Conservation (phyloP, 2,888 invertebrate genomes). For the Unio pictorum region DNA sequence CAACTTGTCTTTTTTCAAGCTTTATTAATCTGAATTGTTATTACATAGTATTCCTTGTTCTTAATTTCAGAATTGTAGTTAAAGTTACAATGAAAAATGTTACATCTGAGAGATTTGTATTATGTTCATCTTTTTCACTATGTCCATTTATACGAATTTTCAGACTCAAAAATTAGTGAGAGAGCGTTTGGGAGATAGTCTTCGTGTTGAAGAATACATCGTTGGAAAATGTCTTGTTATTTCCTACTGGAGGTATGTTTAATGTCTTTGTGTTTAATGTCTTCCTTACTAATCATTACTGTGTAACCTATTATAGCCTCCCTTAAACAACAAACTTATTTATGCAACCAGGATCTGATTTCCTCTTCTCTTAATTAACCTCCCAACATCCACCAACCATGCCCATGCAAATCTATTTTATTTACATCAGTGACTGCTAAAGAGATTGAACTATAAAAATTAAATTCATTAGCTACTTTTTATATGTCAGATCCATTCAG, state of each 20-base stretch:
- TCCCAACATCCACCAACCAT: not conserved
- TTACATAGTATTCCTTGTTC: not conserved
- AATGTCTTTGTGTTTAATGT: not conserved
- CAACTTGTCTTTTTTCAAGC: no score
- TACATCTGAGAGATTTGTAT: not conserved
- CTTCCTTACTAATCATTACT: not conserved
- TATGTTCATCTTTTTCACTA: not conserved
- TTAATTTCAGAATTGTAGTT: not conserved
- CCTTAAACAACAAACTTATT: no score
- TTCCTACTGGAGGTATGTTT: constrained; percentile 89
- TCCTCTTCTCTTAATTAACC: not conserved
- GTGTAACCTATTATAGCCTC: not conserved
- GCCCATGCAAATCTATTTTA: no score
- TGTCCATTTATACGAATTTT: constrained; percentile 2
- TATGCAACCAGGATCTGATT: not conserved
- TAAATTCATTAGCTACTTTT: no score
- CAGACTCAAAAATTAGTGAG: constrained; percentile 90
- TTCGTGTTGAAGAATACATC: constrained; percentile 83
- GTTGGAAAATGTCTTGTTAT: constrained; percentile 90
- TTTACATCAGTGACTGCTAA: no score
- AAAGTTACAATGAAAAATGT: not conserved
- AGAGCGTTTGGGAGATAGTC: constrained; percentile 83
- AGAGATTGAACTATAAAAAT: no score
- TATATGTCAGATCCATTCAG: no score
- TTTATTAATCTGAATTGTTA: not conserved